phyloP scores from a whole-genome alignment of 2,113 vertebrate genomes.

The Mungos mungo region DNA sequence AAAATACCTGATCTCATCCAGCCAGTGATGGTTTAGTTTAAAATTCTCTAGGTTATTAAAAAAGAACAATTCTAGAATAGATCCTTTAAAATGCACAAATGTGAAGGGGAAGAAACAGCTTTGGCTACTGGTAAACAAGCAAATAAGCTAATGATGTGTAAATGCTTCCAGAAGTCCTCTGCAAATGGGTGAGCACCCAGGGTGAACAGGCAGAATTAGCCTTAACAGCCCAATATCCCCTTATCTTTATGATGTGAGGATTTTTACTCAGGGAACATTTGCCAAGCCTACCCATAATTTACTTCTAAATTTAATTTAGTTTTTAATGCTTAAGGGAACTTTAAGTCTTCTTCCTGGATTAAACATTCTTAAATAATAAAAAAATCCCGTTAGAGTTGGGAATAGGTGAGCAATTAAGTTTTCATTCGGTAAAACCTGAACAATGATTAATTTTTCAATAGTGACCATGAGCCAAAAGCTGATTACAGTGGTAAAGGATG shows the following conservation, averaged over 20 bases:
- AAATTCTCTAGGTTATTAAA: not conserved
- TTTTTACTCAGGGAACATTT: slow-evolving; percentile 7
- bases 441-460: slow-evolving; percentile 16
- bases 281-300: not conserved
- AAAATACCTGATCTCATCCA: not conserved
- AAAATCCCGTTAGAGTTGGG: not conserved
- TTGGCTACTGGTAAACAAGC: not conserved
- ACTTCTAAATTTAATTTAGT: slow-evolving; percentile 54
- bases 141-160: not conserved
- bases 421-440: slow-evolving; percentile 16
- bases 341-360: not conserved
- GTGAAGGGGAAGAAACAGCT: not conserved
- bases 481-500: not conserved
- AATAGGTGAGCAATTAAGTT: not conserved
- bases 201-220: not conserved
- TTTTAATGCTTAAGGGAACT: not conserved
- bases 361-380: slow-evolving; percentile 29
- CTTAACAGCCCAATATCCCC: not conserved
- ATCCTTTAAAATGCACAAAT: not conserved
- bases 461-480: not conserved
- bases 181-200: not conserved
- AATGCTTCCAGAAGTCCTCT: not conserved
- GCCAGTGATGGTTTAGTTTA: not conserved
- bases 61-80: not conserved
- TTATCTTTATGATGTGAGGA: not conserved